Conservation (phyloP, 23 tunicate genomes). For the Corella eumyota region DNA sequence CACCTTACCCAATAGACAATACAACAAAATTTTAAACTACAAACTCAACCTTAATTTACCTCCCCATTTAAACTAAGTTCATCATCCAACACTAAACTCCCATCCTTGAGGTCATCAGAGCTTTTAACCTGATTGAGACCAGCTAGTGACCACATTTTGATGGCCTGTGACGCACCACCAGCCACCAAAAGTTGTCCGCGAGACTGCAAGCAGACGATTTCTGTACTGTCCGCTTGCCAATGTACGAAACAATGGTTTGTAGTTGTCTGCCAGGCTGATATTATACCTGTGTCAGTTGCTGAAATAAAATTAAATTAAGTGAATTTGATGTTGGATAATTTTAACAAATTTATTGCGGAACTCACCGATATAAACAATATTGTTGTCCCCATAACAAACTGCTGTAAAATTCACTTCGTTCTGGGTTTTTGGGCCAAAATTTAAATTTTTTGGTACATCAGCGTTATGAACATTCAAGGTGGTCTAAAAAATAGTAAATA, state of each 20-base stretch:
- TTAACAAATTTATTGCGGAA: not conserved
- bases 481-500: not conserved
- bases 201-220: constrained; percentile 41
- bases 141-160: constrained; percentile 54
- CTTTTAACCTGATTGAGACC: constrained; percentile 33
- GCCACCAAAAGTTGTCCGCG: constrained; percentile 38
- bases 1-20: not conserved
- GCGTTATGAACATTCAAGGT: constrained; percentile 54
- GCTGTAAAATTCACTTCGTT: constrained; percentile 51
- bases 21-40: not conserved
- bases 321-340: no score
- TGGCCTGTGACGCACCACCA: constrained; percentile 50
- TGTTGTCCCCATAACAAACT: constrained; percentile 42
- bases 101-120: not conserved
- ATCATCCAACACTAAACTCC: constrained; percentile 49
- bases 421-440: constrained; percentile 12
- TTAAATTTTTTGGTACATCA: constrained; percentile 28
- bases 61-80: constrained; percentile 52
- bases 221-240: constrained; percentile 76
- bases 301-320: not conserved
- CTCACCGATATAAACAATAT: constrained; percentile 58
- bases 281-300: constrained; percentile 40
- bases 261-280: constrained; percentile 74
- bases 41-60: constrained; percentile 10
- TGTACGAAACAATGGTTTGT: constrained; percentile 69